Evolutionary conservation across 2,113 vertebrate species (phyloP).

Genomic region (Ochotona princeps): DNA sequence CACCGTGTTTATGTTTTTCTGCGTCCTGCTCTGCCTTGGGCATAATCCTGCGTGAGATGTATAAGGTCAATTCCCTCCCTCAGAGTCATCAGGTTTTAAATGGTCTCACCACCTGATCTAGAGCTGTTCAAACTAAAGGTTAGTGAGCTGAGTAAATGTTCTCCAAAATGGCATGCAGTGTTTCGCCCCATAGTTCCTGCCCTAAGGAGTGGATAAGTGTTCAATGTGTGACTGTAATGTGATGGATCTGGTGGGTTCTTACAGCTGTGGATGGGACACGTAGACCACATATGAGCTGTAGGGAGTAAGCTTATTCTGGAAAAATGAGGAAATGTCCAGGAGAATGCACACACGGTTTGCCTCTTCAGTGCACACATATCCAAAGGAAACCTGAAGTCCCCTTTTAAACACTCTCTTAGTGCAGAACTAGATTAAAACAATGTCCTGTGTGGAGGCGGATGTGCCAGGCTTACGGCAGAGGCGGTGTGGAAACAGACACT

Average conservation of each 20-base stretch:
- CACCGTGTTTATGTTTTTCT: neutral
- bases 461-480: too few relatives aligned
- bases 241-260: neutral
- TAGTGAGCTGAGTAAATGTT: neutral
- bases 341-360: neutral
- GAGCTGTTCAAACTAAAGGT: neutral
- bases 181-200: neutral
- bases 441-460: too few relatives aligned
- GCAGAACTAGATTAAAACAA: neutral
- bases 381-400: neutral
- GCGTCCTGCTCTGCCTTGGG: neutral
- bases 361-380: neutral
- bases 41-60: neutral
- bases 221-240: accelerated
- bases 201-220: neutral
- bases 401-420: neutral
- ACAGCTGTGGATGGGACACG: neutral
- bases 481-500: too few relatives aligned
- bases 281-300: neutral
- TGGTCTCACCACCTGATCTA: neutral
- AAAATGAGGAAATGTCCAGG: neutral
- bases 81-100: too few relatives aligned
- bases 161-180: neutral
- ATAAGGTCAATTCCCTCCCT: too few relatives aligned
- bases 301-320: neutral